These are phyloP conservation scores for Stichodactyla mertensii DNA, from an alignment of 64 coral and sea anemone genomes.

Conservation along the genomic window DNA sequence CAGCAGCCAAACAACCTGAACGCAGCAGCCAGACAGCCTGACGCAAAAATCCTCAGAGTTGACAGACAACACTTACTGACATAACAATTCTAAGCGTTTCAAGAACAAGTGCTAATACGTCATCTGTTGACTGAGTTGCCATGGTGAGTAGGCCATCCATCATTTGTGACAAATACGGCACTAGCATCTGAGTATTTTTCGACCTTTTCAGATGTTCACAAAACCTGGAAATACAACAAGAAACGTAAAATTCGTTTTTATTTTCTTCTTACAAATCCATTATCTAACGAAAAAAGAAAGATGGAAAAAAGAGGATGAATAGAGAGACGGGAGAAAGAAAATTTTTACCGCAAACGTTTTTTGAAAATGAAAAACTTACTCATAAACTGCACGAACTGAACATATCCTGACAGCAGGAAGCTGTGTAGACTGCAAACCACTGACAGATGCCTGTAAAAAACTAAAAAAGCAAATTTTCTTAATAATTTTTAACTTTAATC, in stretches of 20 bases:
- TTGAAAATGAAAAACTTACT: constrained; percentile 43
- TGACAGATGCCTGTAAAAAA: constrained; percentile 85
- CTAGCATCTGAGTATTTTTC: constrained; percentile 57
- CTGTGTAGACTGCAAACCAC: constrained; percentile 76
- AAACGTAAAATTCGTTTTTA: not conserved
- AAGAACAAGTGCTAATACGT: constrained; percentile 84
- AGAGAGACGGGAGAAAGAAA: no score
- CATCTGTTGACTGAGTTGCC: constrained; percentile 89
- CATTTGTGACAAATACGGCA: constrained; percentile 66
- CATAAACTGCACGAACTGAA: constrained; percentile 82
- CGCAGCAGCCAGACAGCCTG: no score
- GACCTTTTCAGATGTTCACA: constrained; percentile 81
- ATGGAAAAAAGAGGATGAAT: no score
- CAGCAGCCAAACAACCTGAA: no score
- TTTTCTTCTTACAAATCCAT: not conserved
- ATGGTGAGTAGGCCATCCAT: constrained; percentile 82
- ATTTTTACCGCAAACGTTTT: no score
- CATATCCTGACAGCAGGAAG: constrained; percentile 84
- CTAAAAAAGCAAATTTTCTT: constrained; percentile 15
- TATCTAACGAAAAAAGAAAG: no score
- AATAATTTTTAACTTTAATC: no score
- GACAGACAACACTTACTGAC: constrained; percentile 50
- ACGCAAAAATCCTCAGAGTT: not conserved
- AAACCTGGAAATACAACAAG: constrained; percentile 46
- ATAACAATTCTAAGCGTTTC: constrained; percentile 95